Base-by-base conservation (phyloP, 37 sponge, comb jelly and placozoan species). In the Chondrilla cf. caribensis region DNA sequence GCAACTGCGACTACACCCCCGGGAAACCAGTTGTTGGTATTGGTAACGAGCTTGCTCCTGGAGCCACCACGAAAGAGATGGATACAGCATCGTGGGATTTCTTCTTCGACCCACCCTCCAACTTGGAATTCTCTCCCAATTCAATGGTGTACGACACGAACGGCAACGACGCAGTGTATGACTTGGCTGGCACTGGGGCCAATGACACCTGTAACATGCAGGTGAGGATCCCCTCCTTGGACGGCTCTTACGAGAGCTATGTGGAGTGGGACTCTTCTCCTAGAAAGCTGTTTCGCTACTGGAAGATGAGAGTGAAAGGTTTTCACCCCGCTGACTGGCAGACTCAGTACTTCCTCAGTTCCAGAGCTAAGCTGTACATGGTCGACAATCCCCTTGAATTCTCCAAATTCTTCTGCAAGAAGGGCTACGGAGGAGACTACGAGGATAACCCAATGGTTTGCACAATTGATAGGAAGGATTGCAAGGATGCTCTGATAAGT, bases 401-500 rank as follows among this genome's bases (percentile, higher is more conserved):
- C 64, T 19, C 18, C 64, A 62, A 62, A n/a, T 62, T 62, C 64
- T 62, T 29, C 64, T 62, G 64, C 64, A 62, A 62, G 29, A 62
- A 62, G 64, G 64, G 18, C 15, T n/a, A 19, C 7, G 25, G 29
- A 29, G 64, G 64, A 62, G 25, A n/a, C 25, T 62, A 62, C 64
- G 29, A 62, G 22, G 51, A 47, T 11, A 47, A 47, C 11, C 51
- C 51, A 6, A 47, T 47, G 51, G 51, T 14, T 6, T 47, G 51
- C 11, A 47, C 51, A 14, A 11, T 47, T 47, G 51, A 47, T 47
- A 11, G 11, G 51, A 47, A 47, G 51, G 11, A 47, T 6, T 47
- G 51, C 51, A 47, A 47, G 11, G 51, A 47, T 47, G 51, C 51
- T 47, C 11, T 11, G 11, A 6, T 47, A 6, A 47, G 51, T 47